A percentile compares a stretch with the other conserved stretches of the same genome.
These are phyloP conservation scores for Chorisops tibialis DNA, from an alignment of 2,888 invertebrate species.

Conservation along the genomic window DNA sequence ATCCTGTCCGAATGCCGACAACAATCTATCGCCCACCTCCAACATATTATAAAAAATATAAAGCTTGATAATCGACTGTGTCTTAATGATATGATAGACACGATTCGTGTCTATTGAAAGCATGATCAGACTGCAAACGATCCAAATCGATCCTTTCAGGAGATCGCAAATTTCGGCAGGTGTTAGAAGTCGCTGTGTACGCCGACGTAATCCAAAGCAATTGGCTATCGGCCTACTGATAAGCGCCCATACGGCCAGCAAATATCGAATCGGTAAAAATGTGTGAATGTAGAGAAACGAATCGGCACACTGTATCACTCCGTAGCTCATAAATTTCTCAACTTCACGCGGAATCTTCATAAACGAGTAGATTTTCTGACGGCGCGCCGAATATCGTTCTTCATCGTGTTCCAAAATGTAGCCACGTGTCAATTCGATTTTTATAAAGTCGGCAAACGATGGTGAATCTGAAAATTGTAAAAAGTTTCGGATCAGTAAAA, in stretches of 20 bases:
- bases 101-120: slow-evolving; percentile 95
- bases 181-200: slow-evolving; percentile 63
- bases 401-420: slow-evolving; percentile 94
- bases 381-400: slow-evolving; percentile 86
- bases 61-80: slow-evolving; percentile 97
- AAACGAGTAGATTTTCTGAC: slow-evolving; percentile 95
- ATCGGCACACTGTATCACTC: slow-evolving; percentile 94
- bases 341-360: slow-evolving; percentile 91
- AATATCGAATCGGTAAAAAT: slow-evolving; percentile 88
- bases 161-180: slow-evolving; percentile 95
- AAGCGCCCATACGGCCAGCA: slow-evolving; percentile 81
- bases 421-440: slow-evolving; percentile 85
- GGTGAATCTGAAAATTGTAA: slow-evolving; percentile 34
- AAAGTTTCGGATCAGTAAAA: background rate
- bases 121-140: slow-evolving; percentile 78
- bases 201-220: slow-evolving; percentile 64
- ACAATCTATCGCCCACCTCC: slow-evolving; percentile 93
- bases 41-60: slow-evolving; percentile 99
- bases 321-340: slow-evolving; percentile 90
- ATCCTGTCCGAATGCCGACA: slow-evolving; percentile 97
- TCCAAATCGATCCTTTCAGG: slow-evolving; percentile 84
- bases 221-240: slow-evolving; percentile 68
- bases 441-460: slow-evolving; percentile 65
- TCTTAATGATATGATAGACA: slow-evolving; percentile 95
- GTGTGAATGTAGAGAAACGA: slow-evolving; percentile 97